These are phyloP conservation scores for Sylvicola fuscatus DNA, from an alignment of 2,888 invertebrate genomes.

Conservation along the genomic window DNA sequence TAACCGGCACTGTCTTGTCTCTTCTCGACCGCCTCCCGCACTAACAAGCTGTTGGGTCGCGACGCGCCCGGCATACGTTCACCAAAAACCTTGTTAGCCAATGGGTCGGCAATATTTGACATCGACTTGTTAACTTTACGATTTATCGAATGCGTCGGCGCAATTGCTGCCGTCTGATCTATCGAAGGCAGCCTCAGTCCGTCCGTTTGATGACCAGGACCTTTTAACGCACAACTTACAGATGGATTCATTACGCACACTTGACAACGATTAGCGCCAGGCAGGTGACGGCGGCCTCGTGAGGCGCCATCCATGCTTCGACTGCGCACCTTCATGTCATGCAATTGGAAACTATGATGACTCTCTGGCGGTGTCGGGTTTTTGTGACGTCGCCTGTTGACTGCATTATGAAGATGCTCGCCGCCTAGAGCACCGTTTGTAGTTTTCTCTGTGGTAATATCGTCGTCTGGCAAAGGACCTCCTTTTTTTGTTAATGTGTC, in stretches of 20 bases:
- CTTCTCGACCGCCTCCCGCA: too few relatives aligned
- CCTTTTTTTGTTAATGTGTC: conserved; percentile 15
- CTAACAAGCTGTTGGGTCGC: too few relatives aligned
- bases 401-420: background rate
- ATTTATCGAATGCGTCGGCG: conserved; percentile 7
- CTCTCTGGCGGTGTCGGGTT: too few relatives aligned
- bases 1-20: background rate
- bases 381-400: background rate
- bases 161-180: conserved; percentile 1
- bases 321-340: too few relatives aligned
- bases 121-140: conserved; percentile 12
- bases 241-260: too few relatives aligned
- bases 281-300: too few relatives aligned
- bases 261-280: too few relatives aligned
- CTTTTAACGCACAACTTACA: too few relatives aligned
- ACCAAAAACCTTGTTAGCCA: conserved; percentile 3
- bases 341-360: too few relatives aligned
- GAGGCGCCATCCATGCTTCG: too few relatives aligned
- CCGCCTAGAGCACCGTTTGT: background rate
- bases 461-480: conserved; percentile 8
- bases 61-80: conserved; percentile 1
- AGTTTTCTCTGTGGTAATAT: conserved; percentile 3
- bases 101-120: conserved; percentile 10
- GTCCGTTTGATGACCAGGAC: background rate
- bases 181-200: too few relatives aligned